Conservation (phyloP, 2,888 invertebrate species). For the Torymus aiolomorphi region DNA sequence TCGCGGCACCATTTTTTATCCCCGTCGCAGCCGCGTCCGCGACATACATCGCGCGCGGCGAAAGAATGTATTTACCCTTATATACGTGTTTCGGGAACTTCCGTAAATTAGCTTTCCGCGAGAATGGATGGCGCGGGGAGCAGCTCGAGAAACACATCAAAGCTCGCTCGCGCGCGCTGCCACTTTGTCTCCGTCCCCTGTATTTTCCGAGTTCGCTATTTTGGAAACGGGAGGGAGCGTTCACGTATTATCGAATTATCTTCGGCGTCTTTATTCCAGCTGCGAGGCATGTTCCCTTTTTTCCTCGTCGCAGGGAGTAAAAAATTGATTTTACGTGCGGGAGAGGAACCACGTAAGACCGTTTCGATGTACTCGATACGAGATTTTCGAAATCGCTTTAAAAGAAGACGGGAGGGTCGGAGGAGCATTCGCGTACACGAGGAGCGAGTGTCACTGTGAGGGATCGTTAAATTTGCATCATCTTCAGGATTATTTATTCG, state of each 20-base stretch:
- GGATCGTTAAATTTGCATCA: constrained; percentile 28
- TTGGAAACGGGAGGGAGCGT: not conserved
- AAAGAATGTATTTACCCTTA: constrained; percentile 34
- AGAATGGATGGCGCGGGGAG: constrained; percentile 61
- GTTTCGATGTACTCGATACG: constrained; percentile 27
- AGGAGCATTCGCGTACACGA: not conserved
- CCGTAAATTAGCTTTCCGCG: constrained; percentile 70
- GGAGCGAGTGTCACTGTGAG: not conserved
- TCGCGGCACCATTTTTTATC: not conserved
- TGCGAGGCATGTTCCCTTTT: no score
- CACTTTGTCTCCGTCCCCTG: constrained; percentile 42
- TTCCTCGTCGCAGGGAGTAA: not conserved
- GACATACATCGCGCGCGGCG: not conserved
- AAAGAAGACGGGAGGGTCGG: not conserved
- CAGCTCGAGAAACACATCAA: constrained; percentile 55
- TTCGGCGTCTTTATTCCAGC: no score
- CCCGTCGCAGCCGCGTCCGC: not conserved
- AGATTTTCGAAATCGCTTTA: constrained; percentile 42
- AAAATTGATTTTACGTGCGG: constrained; percentile 38
- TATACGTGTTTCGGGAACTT: constrained; percentile 66
- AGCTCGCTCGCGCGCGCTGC: constrained; percentile 11
- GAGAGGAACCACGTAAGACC: not conserved
- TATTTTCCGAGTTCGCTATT: not conserved
- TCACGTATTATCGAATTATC: no score
- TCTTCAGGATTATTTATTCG: constrained; percentile 16